phyloP scores from a whole-genome alignment of 2,113 vertebrate species.

The Monopterus albus region DNA sequence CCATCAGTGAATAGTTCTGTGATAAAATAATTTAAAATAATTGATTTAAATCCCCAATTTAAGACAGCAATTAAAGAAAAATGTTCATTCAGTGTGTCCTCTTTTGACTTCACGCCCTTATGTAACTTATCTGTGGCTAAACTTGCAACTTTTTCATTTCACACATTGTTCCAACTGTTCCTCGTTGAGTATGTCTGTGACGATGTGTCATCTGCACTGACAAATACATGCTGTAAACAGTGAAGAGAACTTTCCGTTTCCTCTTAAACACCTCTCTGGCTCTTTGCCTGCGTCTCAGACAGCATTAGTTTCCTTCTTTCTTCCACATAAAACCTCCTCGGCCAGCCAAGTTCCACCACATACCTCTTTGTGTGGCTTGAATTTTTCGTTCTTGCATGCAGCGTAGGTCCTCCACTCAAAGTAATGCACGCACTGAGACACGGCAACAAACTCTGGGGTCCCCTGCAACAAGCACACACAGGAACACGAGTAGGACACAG shows the following conservation, averaged over 20 bases:
- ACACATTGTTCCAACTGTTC: conserved; percentile 15
- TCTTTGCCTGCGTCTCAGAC: background rate
- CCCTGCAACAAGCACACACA: conserved; percentile 80
- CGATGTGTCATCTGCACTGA: background rate
- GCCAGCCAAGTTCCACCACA: background rate
- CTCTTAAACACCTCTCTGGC: background rate
- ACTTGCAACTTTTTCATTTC: background rate
- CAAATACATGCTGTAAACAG: background rate
- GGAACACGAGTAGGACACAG: background rate
- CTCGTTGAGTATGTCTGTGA: conserved; percentile 10
- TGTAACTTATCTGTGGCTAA: too few species aligned
- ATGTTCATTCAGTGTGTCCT: too few species aligned
- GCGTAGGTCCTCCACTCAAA: conserved; percentile 94
- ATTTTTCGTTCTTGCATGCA: conserved; percentile 89
- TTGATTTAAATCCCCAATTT: too few species aligned
- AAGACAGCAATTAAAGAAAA: too few species aligned
- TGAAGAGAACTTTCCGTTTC: background rate
- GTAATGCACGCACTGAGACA: conserved; percentile 91
- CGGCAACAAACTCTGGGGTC: conserved; percentile 91
- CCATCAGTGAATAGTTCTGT: too few species aligned
- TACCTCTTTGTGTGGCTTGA: conserved; percentile 95
- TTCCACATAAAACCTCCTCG: background rate
- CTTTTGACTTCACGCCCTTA: too few species aligned
- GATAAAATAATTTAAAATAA: too few species aligned
- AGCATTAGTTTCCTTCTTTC: background rate